Percentiles rank a stretch among this genome's conserved stretches.
Conservation (phyloP, 2,888 invertebrate genomes). For the Harmothoe impar region DNA sequence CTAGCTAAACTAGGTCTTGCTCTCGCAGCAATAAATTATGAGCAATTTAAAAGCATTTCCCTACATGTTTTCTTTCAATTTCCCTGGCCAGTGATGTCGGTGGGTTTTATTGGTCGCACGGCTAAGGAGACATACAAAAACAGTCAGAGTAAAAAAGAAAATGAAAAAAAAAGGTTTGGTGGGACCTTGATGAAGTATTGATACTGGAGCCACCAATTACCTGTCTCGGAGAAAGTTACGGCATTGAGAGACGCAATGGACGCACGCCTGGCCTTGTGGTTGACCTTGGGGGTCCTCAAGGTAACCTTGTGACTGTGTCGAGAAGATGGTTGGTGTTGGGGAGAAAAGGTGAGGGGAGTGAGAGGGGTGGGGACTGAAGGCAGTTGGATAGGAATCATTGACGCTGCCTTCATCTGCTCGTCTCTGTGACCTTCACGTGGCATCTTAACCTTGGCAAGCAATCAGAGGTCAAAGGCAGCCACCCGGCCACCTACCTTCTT, state of each 20-base stretch:
- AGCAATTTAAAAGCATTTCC: background rate
- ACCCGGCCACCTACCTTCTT: background rate
- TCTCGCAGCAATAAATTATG: background rate
- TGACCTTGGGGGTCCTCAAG: background rate
- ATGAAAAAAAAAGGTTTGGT: background rate
- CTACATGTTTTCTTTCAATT: background rate
- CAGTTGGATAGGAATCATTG: background rate
- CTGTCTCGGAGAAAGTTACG: background rate
- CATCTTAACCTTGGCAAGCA: slow-evolving; percentile 31
- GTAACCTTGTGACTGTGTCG: background rate
- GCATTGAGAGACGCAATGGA: background rate
- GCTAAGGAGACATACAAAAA: background rate
- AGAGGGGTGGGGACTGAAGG: background rate
- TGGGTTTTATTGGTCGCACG: background rate
- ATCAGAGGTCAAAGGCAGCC: slow-evolving; percentile 26
- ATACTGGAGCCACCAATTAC: background rate
- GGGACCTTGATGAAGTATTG: background rate
- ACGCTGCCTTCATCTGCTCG: slow-evolving; percentile 12
- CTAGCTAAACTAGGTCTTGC: background rate
- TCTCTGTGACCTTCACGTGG: slow-evolving; percentile 9
- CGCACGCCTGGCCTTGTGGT: background rate
- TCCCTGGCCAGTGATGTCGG: background rate
- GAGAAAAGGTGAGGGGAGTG: background rate
- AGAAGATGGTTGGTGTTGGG: background rate
- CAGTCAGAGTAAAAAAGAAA: background rate